These are phyloP conservation scores for Erithacus rubecula DNA, from an alignment of 2,797 vertebrate species.

Conservation along the genomic window DNA sequence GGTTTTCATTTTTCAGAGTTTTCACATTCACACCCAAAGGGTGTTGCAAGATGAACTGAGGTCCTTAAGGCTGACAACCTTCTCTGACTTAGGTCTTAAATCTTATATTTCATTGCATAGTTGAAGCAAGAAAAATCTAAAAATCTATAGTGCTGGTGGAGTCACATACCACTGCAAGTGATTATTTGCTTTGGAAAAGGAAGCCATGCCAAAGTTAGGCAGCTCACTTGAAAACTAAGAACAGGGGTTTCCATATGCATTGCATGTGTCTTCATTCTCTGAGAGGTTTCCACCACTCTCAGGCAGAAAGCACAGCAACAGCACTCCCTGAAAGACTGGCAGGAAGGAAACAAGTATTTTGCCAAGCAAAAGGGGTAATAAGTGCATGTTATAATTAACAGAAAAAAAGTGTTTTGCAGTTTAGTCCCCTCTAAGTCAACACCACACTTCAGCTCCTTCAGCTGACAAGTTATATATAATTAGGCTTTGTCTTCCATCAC, in stretches of 20 bases:
- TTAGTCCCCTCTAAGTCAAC: background rate
- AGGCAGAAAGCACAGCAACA: background rate
- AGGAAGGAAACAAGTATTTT: background rate
- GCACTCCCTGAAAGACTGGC: background rate
- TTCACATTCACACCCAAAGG: background rate
- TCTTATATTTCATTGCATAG: background rate
- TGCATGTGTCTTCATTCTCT: background rate
- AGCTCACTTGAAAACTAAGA: background rate
- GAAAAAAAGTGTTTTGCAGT: background rate
- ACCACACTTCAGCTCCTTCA: background rate
- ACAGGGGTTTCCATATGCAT: background rate
- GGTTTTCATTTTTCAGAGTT: slow-evolving; percentile 1
- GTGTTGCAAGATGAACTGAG: background rate
- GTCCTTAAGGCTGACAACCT: background rate
- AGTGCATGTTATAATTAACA: background rate
- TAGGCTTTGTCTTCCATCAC: background rate
- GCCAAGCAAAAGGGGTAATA: background rate
- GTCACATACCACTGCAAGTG: background rate
- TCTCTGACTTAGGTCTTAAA: background rate
- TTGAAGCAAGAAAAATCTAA: background rate
- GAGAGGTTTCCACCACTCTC: background rate
- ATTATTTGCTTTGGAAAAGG: background rate
- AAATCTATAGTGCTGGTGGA: background rate
- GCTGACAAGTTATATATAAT: background rate
- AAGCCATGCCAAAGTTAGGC: background rate